Conservation (phyloP, 2,888 invertebrate genomes). For the Polymixis lichenea region DNA sequence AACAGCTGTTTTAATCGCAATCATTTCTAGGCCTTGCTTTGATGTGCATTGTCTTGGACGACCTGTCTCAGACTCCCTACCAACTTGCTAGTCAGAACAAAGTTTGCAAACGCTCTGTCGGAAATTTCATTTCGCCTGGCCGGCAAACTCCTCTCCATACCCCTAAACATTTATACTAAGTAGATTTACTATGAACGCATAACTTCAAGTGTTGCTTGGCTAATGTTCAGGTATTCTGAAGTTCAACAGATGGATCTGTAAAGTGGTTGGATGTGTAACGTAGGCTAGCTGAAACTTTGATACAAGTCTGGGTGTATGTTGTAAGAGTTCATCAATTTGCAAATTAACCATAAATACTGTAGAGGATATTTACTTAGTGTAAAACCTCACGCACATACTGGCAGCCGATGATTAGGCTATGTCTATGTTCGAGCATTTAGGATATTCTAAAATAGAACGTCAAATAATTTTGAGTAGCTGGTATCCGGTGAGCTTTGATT, state of each 20-base stretch:
- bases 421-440: too few relatives aligned
- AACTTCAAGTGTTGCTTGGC: constrained; percentile 45
- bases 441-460: too few relatives aligned
- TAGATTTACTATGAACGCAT: constrained; percentile 68
- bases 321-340: not conserved
- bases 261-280: constrained; percentile 4
- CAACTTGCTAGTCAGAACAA: constrained; percentile 77
- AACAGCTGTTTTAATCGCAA: constrained; percentile 60
- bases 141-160: constrained; percentile 71
- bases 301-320: not conserved
- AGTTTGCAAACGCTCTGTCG: constrained; percentile 80
- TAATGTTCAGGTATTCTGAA: constrained; percentile 45
- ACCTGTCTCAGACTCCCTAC: constrained; percentile 70
- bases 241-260: constrained; percentile 27
- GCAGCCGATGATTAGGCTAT: too few relatives aligned
- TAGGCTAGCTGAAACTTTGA: constrained; percentile 10
- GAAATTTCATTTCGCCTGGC: constrained; percentile 82
- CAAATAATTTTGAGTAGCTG: too few relatives aligned
- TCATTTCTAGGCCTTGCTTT: constrained; percentile 69
- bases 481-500: too few relatives aligned
- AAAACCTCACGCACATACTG: too few relatives aligned
- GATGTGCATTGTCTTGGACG: constrained; percentile 76
- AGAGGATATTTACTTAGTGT: too few relatives aligned
- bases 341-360: constrained; percentile 1
- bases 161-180: constrained; percentile 74